Conservation (phyloP, 1,140 invertebrate genomes). For the Thaumatotibia leucotreta region DNA sequence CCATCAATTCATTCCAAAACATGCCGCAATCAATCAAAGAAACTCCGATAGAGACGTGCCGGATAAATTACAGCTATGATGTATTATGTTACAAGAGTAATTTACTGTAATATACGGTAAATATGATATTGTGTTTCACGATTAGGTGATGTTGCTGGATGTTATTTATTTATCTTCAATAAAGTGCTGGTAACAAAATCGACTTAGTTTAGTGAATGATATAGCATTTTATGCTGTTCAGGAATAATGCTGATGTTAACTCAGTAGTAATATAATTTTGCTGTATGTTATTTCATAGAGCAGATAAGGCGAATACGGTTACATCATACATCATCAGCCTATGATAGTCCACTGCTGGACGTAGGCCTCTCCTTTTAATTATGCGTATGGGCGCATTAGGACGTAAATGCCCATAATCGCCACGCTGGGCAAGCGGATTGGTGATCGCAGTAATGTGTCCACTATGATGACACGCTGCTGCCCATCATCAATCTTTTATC, state of each 20-base stretch:
- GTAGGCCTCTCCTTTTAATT: too few species aligned
- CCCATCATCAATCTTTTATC: too few species aligned
- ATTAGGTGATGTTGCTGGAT: not conserved
- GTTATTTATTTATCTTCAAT: not conserved
- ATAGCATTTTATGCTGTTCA: not conserved
- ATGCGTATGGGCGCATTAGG: too few species aligned
- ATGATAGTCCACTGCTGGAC: too few species aligned
- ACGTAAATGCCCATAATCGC: too few species aligned
- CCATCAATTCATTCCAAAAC: conserved; percentile 10
- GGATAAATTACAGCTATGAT: conserved; percentile 1
- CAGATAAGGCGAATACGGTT: too few species aligned
- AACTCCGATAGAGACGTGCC: not conserved
- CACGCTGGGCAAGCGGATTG: too few species aligned
- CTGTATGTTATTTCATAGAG: too few species aligned
- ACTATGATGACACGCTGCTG: too few species aligned
- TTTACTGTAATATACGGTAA: not conserved
- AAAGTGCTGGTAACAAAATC: not conserved
- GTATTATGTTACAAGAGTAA: not conserved
- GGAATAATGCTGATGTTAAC: not conserved
- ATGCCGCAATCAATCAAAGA: conserved; percentile 9
- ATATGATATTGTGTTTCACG: not conserved
- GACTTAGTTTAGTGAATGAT: not conserved
- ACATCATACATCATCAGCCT: too few species aligned
- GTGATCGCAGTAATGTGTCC: too few species aligned
- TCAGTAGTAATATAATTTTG: too few species aligned